A percentile compares a stretch with the other conserved stretches of the same genome.
Evolutionary conservation across 2,797 vertebrate genomes (phyloP).

Genomic region (Cossypha polioptera): DNA sequence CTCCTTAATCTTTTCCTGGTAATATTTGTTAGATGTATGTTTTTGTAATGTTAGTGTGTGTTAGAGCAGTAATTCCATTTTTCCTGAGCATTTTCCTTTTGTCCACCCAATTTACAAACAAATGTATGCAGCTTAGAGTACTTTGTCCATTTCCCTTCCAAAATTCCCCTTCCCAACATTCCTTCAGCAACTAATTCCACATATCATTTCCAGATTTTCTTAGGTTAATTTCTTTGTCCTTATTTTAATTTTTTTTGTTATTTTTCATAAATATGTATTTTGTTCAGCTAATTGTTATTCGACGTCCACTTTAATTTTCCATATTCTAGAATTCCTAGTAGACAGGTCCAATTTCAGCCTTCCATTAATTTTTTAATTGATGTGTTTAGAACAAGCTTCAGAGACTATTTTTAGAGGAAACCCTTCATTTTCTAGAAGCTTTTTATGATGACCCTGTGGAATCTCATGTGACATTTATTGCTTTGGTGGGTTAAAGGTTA

Average conservation of each 20-base stretch:
- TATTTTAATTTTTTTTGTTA: background rate
- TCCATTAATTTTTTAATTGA: background rate
- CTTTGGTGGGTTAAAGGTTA: conserved; percentile 57
- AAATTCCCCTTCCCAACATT: conserved; percentile 33
- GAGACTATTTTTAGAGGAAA: conserved; percentile 27
- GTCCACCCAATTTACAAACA: conserved; percentile 64
- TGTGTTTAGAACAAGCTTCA: background rate
- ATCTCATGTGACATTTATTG: conserved; percentile 45
- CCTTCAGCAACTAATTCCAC: conserved; percentile 58
- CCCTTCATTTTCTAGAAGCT: conserved; percentile 1
- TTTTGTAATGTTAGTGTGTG: conserved; percentile 18
- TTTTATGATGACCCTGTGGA: conserved; percentile 25
- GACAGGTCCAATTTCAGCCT: conserved; percentile 43
- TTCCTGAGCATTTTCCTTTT: conserved; percentile 59
- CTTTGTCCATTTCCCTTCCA: conserved; percentile 26
- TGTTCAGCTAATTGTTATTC: background rate
- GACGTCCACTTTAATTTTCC: conserved; percentile 3
- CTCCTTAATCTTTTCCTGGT: conserved; percentile 49
- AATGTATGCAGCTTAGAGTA: conserved; percentile 65
- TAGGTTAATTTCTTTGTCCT: conserved; percentile 31
- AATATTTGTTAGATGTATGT: conserved; percentile 17
- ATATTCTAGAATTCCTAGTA: background rate
- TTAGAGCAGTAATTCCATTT: conserved; percentile 54
- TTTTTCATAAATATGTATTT: background rate
- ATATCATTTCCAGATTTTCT: conserved; percentile 37